Conservation (phyloP, 2,797 vertebrate species). For the Thunnus albacares region DNA sequence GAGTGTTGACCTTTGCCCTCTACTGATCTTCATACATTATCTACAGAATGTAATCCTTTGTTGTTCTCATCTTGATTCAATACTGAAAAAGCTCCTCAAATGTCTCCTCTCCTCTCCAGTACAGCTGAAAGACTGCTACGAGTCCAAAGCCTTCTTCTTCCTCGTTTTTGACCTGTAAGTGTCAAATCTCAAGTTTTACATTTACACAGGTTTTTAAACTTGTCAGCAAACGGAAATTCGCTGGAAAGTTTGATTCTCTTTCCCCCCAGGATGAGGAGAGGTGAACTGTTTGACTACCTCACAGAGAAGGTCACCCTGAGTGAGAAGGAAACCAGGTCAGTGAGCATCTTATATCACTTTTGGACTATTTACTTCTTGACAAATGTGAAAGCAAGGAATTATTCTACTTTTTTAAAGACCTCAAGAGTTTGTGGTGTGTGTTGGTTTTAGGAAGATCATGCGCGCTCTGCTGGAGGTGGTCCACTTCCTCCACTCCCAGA, state of each 20-base stretch:
- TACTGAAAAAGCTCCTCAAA: background rate
- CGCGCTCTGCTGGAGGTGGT: conserved; percentile 94
- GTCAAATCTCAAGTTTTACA: conserved; percentile 19
- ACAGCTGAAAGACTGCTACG: conserved; percentile 96
- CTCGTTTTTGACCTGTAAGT: conserved; percentile 98
- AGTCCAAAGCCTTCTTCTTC: conserved; percentile 97
- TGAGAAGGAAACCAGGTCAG: conserved; percentile 97
- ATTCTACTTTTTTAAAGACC: background rate
- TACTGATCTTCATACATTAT: conserved; percentile 5
- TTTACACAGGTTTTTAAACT: background rate
- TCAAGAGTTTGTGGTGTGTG: background rate
- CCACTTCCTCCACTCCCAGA: conserved; percentile 90
- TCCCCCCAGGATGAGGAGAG: conserved; percentile 92
- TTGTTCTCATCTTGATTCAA: background rate
- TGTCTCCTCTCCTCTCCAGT: conserved; percentile 86
- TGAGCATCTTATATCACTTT: background rate
- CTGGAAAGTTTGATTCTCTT: background rate
- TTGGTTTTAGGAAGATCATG: conserved; percentile 93
- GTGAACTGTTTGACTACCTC: conserved; percentile 98
- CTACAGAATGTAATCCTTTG: background rate
- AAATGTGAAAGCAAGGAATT: background rate
- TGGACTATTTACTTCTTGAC: background rate
- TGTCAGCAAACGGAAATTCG: background rate
- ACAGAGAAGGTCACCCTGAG: conserved; percentile 97
- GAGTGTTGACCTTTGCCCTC: conserved; percentile 6